Evolutionary conservation across 2,888 invertebrate species (phyloP), one percentile per base, ranked within the genome.

Genomic region (Andrena bucephala): DNA sequence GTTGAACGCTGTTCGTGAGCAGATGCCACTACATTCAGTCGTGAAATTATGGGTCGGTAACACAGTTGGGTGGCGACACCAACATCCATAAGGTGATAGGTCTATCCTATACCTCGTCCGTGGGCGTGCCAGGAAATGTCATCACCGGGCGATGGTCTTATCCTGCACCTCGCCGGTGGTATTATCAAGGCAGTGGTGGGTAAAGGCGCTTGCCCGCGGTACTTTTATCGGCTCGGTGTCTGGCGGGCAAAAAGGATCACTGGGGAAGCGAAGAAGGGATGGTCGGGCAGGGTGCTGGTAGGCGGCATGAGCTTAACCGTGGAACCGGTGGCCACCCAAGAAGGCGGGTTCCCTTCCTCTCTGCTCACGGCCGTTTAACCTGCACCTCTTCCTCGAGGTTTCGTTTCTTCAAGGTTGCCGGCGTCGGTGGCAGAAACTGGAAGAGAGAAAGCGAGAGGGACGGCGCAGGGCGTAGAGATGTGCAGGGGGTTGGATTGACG

Each of bases 251-350:
- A 77, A 31, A 78, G 77, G 67, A 81, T 20, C 66, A 75, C 77
- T n/a, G 33, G 70, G 63, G 54, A 70, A 60, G 72, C 67, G 81
- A 50, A 82, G 77, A 76, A 82, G 79, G 62, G 77, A 76, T 50
- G 65, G 16, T 16, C 42, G 13, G 0, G 42, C 36, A 66, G 42
- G 76, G 62, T 42, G 86, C 74, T 65, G 85, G 83, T 87, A 85
- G 85, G 66, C 67, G 70, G 69, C n/a, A 79, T 78, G 70, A 73
- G 83, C 75, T 85, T 83, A 62, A 81, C 77, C 60, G 81, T 81
- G 87, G 90, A 93, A 93, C 92, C 93, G 92, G 93, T 93, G 92
- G 89, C 92, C 93, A 93, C 92, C 92, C 92, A 93, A 91, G 92
- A 92, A 92, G 92, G 91, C 91, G 90, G 90, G 91, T 89, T 89